Evolutionary conservation across 2,797 vertebrate species (phyloP).

Genomic region (Trachops cirrhosus): DNA sequence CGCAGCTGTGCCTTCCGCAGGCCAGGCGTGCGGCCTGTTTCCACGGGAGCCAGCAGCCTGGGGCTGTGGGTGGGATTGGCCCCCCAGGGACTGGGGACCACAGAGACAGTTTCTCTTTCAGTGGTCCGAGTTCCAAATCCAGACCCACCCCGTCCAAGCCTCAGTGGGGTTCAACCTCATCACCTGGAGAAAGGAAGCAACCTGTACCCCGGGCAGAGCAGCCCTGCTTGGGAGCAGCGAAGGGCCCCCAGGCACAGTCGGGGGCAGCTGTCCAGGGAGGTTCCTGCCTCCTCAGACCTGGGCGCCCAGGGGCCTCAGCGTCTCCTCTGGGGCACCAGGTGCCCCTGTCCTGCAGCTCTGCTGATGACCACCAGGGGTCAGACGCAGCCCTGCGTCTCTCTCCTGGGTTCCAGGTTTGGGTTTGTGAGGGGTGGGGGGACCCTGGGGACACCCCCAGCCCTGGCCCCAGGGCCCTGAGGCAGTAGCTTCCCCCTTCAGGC

Average conservation of each 20-base stretch:
- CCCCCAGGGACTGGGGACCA: neutral
- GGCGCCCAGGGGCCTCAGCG: slow-evolving; percentile 77
- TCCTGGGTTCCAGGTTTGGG: neutral
- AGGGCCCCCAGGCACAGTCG: fast-evolving
- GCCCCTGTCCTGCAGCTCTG: slow-evolving; percentile 74
- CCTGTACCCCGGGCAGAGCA: neutral
- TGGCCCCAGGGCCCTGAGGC: neutral
- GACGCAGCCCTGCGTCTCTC: slow-evolving; percentile 76
- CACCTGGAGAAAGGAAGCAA: neutral
- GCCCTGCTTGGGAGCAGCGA: neutral
- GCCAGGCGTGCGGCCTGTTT: neutral
- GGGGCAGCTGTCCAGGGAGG: neutral
- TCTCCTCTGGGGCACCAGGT: slow-evolving; percentile 80
- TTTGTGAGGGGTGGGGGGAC: fast-evolving
- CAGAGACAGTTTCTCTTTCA: slow-evolving; percentile 35
- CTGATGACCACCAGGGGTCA: slow-evolving; percentile 89
- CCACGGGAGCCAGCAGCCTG: slow-evolving; percentile 9
- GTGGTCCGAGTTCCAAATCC: neutral
- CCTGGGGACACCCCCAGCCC: neutral
- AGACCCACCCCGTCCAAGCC: slow-evolving; percentile 18
- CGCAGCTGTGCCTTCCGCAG: neutral
- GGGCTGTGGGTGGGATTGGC: neutral
- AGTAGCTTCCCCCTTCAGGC: neutral
- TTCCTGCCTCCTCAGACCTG: slow-evolving; percentile 64
- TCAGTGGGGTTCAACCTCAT: neutral